phyloP scores from a whole-genome alignment of 2,888 invertebrate genomes.

The Epistrophe grossulariae region DNA sequence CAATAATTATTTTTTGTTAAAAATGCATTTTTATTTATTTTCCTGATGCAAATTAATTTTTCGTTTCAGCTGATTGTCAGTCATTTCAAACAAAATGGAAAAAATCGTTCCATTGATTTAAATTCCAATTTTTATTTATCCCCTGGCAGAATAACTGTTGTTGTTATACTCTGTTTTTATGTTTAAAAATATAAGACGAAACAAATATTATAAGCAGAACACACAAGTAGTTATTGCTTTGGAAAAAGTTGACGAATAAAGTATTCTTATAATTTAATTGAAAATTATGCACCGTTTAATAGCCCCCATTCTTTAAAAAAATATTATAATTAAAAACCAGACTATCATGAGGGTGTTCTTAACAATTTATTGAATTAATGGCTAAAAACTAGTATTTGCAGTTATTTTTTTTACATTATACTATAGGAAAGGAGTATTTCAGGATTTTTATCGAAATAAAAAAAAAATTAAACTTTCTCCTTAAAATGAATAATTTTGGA shows the following conservation, averaged over 20 bases:
- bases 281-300: constrained; percentile 6
- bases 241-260: neutral
- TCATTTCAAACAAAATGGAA: too few species aligned
- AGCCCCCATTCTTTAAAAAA: neutral
- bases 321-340: neutral
- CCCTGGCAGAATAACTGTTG: too few species aligned
- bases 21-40: too few species aligned
- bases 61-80: too few species aligned
- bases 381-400: neutral
- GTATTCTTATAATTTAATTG: neutral
- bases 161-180: too few species aligned
- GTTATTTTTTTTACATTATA: neutral
- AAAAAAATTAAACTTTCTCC: constrained; percentile 8
- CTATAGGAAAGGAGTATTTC: constrained; percentile 5
- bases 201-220: too few species aligned
- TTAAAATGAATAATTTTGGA: neutral
- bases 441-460: neutral
- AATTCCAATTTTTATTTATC: too few species aligned
- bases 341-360: neutral
- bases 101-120: too few species aligned
- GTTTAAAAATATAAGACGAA: too few species aligned
- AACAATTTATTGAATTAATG: neutral
- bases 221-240: too few species aligned
- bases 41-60: too few species aligned
- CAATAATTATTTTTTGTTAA: too few species aligned